A percentile compares a stretch with the other conserved stretches of the same genome.
These are phyloP conservation scores for Channa argus DNA, from an alignment of 2,113 vertebrate species.

Conservation along the genomic window DNA sequence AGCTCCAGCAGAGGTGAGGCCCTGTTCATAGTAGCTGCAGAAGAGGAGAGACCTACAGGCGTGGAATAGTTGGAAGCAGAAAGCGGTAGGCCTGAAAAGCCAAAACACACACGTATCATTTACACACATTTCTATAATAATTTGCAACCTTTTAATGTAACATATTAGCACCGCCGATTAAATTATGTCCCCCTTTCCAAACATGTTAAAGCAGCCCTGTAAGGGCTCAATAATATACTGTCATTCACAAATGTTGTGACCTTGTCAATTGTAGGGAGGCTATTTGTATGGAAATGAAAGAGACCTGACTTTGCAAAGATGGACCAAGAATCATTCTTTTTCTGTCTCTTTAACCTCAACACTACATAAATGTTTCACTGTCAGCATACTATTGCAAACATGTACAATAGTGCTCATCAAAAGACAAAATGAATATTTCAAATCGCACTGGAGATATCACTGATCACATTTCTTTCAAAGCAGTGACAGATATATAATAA, in stretches of 20 bases:
- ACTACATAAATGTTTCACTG: constrained; percentile 8
- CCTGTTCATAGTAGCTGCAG: constrained; percentile 83
- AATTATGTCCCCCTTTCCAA: neutral
- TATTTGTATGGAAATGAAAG: constrained; percentile 34
- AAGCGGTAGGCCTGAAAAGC: constrained; percentile 67
- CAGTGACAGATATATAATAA: neutral
- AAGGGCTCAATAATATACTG: constrained; percentile 12
- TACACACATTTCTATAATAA: neutral
- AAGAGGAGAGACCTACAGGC: constrained; percentile 65
- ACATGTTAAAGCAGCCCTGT: neutral
- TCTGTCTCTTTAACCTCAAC: neutral
- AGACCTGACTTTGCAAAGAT: constrained; percentile 36
- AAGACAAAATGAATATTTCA: neutral
- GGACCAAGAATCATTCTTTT: neutral
- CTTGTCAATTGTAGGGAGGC: constrained; percentile 24
- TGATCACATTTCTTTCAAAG: neutral
- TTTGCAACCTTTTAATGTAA: neutral
- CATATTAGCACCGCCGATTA: neutral
- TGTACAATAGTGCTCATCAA: neutral
- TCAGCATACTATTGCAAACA: neutral
- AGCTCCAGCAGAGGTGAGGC: constrained; percentile 90
- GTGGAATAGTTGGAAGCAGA: constrained; percentile 67
- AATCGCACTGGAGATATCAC: neutral
- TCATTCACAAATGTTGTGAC: constrained; percentile 13
- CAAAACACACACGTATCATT: constrained; percentile 18